A percentile compares a stretch with the other conserved stretches of the same genome.
Evolutionary conservation across 2,797 vertebrate genomes (phyloP).

Genomic region (Liparis tanakae): DNA sequence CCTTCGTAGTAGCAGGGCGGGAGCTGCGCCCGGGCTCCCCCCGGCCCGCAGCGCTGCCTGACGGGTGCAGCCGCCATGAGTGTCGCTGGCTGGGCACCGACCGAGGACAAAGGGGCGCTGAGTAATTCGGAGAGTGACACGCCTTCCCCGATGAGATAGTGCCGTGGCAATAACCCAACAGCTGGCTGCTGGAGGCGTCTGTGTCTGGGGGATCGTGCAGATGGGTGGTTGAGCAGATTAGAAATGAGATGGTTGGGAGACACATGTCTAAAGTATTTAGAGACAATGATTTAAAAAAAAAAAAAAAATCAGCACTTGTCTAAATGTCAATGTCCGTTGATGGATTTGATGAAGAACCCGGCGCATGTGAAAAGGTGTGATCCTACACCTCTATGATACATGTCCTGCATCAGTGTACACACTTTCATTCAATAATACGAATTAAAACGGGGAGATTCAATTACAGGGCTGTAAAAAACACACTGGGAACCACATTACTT

Average conservation of each 20-base stretch:
- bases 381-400: background rate
- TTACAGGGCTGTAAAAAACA: background rate
- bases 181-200: conserved; percentile 68
- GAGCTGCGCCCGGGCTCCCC: conserved; percentile 76
- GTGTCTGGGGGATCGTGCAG: conserved; percentile 54
- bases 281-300: background rate
- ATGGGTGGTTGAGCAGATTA: conserved; percentile 39
- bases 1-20: conserved; percentile 88
- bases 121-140: conserved; percentile 78
- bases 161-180: conserved; percentile 75
- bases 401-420: background rate
- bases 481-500: conserved; percentile 36
- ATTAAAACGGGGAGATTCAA: background rate
- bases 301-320: conserved; percentile 4
- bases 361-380: background rate
- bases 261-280: conserved; percentile 7
- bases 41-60: conserved; percentile 79
- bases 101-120: conserved; percentile 83
- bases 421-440: background rate
- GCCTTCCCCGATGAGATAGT: conserved; percentile 80
- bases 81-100: conserved; percentile 77
- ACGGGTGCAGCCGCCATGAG: conserved; percentile 85
- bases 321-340: background rate
- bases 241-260: conserved; percentile 13
- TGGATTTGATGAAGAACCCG: background rate